A percentile compares a stretch with the other conserved stretches of the same genome.
Conservation (phyloP, 2,113 vertebrate genomes). For the Vulpes ferrilata region DNA sequence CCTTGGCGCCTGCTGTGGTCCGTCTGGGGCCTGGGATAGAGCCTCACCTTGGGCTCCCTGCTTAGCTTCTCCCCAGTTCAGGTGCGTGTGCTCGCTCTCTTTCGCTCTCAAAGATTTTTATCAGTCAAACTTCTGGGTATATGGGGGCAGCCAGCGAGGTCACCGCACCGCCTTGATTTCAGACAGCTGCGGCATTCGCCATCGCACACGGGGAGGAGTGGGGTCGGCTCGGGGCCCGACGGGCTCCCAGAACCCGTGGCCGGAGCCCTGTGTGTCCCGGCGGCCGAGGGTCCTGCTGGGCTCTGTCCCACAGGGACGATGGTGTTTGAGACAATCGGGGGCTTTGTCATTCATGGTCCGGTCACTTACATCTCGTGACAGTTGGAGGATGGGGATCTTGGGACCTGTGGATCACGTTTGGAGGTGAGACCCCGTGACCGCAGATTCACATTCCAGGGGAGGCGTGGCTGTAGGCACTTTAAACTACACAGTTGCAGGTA, state of each 20-base stretch:
- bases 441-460: conserved; percentile 50
- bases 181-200: not conserved
- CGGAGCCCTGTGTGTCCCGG: not conserved
- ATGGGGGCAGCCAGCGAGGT: not conserved
- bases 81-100: not conserved
- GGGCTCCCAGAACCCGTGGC: not conserved
- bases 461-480: conserved; percentile 26
- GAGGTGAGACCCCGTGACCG: conserved; percentile 67
- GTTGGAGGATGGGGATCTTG: conserved; percentile 37
- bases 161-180: not conserved
- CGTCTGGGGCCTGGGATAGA: not conserved
- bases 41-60: not conserved
- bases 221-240: not conserved
- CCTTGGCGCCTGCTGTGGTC: not conserved
- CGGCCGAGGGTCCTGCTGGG: not conserved
- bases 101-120: not conserved
- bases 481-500: conserved; percentile 65
- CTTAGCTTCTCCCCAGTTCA: not conserved
- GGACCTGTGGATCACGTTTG: conserved; percentile 55
- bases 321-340: conserved; percentile 16
- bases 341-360: conserved; percentile 69
- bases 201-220: not conserved
- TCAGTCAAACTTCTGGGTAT: not conserved
- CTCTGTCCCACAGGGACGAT: not conserved
- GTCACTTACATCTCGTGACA: conserved; percentile 67